Percentiles rank a stretch among this genome's conserved stretches.
Evolutionary conservation across 2,113 vertebrate species (phyloP).

Genomic region (Oreochromis aureus): DNA sequence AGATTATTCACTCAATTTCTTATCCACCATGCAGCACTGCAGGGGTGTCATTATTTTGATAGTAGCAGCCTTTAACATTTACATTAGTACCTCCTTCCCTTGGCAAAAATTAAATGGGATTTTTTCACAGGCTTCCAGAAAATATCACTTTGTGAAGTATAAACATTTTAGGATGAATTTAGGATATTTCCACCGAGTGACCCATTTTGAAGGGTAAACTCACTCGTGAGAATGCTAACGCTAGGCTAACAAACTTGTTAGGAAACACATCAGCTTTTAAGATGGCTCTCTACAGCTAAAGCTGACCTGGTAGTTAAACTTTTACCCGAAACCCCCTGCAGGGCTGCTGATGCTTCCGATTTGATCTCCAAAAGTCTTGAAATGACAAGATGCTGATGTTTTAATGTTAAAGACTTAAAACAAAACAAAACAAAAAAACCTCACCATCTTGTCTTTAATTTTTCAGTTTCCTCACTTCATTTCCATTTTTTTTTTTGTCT

Average conservation of each 20-base stretch:
- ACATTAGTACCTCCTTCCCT: not conserved
- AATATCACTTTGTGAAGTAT: not conserved
- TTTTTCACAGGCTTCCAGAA: not conserved
- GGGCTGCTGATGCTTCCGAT: not conserved
- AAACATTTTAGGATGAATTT: not conserved
- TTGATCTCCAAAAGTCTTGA: conserved; percentile 32
- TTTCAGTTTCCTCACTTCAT: conserved; percentile 17
- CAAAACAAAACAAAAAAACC: not conserved
- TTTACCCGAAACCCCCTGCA: not conserved
- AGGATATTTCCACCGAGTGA: not conserved
- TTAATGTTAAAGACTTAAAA: not conserved
- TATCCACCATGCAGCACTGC: not conserved
- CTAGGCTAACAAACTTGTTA: not conserved
- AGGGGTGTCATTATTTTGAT: not conserved
- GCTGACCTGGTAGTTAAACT: not conserved
- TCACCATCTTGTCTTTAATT: conserved; percentile 53
- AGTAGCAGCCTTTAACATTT: not conserved
- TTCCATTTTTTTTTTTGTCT: not conserved
- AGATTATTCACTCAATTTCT: not conserved
- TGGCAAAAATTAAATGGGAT: not conserved
- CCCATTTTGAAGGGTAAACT: not conserved
- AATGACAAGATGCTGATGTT: conserved; percentile 10
- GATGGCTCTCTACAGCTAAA: not conserved
- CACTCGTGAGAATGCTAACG: not conserved
- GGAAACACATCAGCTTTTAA: not conserved